Evolutionary conservation across 2,888 invertebrate species (phyloP).

Genomic region (Acleris sparsana): DNA sequence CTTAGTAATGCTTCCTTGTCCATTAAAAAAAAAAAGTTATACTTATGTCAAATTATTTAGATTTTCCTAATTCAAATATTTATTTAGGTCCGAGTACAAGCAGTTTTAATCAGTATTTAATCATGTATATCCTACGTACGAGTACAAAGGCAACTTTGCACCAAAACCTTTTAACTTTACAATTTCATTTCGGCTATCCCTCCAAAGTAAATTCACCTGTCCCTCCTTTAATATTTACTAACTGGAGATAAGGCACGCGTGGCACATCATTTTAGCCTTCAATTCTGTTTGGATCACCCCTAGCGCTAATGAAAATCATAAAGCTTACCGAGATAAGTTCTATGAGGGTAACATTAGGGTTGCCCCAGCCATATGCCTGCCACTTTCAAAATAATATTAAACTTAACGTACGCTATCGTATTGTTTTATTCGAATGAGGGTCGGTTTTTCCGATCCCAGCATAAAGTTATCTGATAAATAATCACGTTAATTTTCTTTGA

Average conservation of each 20-base stretch:
- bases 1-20: too few species aligned
- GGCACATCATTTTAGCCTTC: constrained; percentile 51
- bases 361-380: constrained; percentile 44
- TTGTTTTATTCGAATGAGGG: too few species aligned
- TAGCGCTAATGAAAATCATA: constrained; percentile 60
- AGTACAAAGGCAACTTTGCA: constrained; percentile 1
- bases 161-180: constrained; percentile 28
- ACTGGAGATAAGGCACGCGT: constrained; percentile 60
- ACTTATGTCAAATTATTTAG: too few species aligned
- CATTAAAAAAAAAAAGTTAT: too few species aligned
- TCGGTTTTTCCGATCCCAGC: too few species aligned
- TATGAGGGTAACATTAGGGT: constrained; percentile 48
- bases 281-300: constrained; percentile 51
- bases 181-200: constrained; percentile 22
- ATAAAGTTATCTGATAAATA: too few species aligned
- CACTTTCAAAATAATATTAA: constrained; percentile 36
- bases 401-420: neutral
- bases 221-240: constrained; percentile 41
- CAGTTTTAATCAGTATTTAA: too few species aligned
- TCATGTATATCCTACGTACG: neutral
- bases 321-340: constrained; percentile 46
- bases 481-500: too few species aligned
- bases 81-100: too few species aligned
- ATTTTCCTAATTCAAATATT: too few species aligned
- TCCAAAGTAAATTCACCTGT: constrained; percentile 28